Conservation (phyloP, 2,797 vertebrate species). For the Vespertilio murinus region DNA sequence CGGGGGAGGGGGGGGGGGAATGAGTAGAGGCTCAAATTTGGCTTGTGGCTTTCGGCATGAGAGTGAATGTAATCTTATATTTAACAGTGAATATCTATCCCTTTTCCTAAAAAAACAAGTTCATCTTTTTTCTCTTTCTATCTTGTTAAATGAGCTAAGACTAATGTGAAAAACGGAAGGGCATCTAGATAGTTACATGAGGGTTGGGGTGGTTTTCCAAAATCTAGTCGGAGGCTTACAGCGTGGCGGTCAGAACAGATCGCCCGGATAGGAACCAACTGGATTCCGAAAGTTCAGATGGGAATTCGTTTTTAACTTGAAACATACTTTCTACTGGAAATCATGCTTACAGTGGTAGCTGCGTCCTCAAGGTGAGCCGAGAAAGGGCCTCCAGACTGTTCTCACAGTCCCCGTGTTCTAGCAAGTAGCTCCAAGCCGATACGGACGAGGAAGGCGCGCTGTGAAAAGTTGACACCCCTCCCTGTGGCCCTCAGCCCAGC, state of each 20-base stretch:
- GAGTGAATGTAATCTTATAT: neutral
- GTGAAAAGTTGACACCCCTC: neutral
- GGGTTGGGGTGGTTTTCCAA: neutral
- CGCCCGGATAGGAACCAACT: neutral
- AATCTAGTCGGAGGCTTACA: neutral
- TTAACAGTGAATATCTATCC: neutral
- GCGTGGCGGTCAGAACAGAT: neutral
- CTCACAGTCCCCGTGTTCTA: neutral
- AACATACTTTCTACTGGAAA: slow-evolving; percentile 27
- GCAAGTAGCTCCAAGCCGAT: neutral
- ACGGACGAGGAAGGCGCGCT: neutral
- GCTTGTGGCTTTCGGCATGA: neutral
- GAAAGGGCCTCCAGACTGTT: neutral
- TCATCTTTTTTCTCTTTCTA: neutral
- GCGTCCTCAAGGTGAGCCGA: neutral
- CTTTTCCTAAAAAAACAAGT: slow-evolving; percentile 8
- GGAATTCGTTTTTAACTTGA: slow-evolving; percentile 11
- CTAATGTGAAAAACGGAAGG: neutral
- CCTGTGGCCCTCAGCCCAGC: neutral
- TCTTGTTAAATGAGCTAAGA: slow-evolving; percentile 31
- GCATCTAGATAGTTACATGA: neutral
- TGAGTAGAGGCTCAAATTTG: neutral
- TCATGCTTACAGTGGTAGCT: neutral
- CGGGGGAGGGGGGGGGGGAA: no score
- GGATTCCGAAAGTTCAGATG: neutral